Evolutionary conservation across 2,113 vertebrate genomes (phyloP).

Genomic region (Apteryx mantelli): DNA sequence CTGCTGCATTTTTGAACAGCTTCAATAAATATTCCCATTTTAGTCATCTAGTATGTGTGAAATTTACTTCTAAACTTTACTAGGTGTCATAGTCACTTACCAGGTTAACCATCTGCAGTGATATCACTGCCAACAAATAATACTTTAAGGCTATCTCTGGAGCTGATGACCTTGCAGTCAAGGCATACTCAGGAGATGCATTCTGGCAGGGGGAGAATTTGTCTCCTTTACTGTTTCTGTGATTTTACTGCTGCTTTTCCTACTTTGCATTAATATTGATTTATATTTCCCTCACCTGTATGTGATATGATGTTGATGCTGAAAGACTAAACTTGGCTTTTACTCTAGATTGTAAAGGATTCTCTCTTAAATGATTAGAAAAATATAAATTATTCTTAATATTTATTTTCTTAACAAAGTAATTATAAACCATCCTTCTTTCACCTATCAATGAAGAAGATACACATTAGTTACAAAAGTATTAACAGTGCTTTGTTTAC

Average conservation of each 20-base stretch:
- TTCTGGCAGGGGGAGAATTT: background rate
- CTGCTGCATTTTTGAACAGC: background rate
- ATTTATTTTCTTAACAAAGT: background rate
- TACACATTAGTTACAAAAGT: background rate
- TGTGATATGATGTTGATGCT: background rate
- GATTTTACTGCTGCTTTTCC: conserved; percentile 25
- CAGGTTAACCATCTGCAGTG: conserved; percentile 64
- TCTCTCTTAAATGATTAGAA: background rate
- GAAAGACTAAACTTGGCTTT: conserved; percentile 8
- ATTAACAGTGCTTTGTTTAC: background rate
- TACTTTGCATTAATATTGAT: conserved; percentile 41
- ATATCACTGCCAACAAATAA: conserved; percentile 73
- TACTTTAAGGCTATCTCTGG: conserved; percentile 67
- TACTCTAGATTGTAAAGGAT: background rate
- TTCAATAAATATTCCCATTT: background rate
- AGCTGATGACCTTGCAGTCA: conserved; percentile 27
- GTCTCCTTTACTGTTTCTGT: conserved; percentile 9
- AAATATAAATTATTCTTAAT: background rate
- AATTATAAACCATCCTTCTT: background rate
- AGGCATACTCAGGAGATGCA: background rate
- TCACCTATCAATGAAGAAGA: background rate
- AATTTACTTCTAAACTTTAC: background rate
- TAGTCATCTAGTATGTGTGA: background rate
- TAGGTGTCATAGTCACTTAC: conserved; percentile 71
- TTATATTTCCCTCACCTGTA: conserved; percentile 2